Evolutionary conservation across 2,797 vertebrate genomes (phyloP), one percentile per base, ranked within the genome.

Genomic region (Melanotaenia nigrans): DNA sequence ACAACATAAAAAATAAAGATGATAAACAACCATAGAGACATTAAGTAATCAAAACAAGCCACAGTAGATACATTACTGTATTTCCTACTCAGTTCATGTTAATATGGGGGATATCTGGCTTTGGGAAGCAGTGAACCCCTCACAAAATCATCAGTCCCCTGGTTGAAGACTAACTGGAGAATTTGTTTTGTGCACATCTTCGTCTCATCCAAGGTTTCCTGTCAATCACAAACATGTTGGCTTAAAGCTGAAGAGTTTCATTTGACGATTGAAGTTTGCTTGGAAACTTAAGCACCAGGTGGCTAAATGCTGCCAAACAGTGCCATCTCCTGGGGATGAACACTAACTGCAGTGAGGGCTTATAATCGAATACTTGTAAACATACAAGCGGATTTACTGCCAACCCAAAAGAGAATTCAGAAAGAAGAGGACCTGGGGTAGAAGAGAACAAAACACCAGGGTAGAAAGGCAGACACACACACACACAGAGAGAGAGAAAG

Each of bases 271-370:
- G 83, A 65, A 59, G 68, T 77, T 63, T 61, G 24, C 54, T 77
- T 73, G 22, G 68, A 54, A 73, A 35, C 22, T 42, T 35, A 38
- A 69, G 68, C 68, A n/a, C 18, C 1, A 16, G 35, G 1, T 30
- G 67, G 68, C 40, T 76, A 55, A 75, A 49, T 32, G 65, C 78
- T 85, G 85, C 75, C 77, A 85, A 88, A 90, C 86, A 90, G 66
- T 87, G 92, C 90, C 92, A 71, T 85, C 92, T 90, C 78, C 86
- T 91, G 92, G 89, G 75, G 67, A 68, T 78, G 69, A 49, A 65
- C 67, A 55, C 33, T 24, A 65, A 36, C 75, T 86, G 62, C 89
- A 84, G 71, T 56, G 22, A 53, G 6, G 60, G 67, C 84, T 74
- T 80, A 68, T 68, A 71, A 81, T 56, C 20, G 54, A 65, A 71